Conservation (phyloP, 2,888 invertebrate genomes). For the Drosophila helvetica region DNA sequence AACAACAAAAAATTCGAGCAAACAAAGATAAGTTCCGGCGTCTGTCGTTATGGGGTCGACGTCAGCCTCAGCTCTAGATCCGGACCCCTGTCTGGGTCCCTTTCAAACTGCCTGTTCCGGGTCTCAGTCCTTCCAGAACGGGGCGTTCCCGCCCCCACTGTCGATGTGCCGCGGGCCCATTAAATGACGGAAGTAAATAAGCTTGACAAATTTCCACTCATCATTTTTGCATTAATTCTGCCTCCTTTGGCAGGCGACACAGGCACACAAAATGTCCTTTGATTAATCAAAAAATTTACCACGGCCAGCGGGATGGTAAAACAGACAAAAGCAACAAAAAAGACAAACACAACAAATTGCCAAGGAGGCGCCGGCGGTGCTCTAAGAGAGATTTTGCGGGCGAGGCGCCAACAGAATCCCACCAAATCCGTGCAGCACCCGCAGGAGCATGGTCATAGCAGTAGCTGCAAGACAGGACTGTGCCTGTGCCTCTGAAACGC, state of each 20-base stretch:
- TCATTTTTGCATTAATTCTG: slow-evolving; percentile 83
- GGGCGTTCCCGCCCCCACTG: slow-evolving; percentile 23
- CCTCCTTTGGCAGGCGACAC: slow-evolving; percentile 65
- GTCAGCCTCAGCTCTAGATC: slow-evolving; percentile 25
- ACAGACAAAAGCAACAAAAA: slow-evolving; percentile 35
- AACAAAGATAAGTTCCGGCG: slow-evolving; percentile 71
- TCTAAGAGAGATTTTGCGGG: slow-evolving; percentile 55
- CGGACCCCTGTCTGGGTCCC: neutral
- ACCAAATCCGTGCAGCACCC: slow-evolving; percentile 21
- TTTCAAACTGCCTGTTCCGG: neutral
- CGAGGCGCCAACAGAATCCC: slow-evolving; percentile 60
- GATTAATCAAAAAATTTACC: slow-evolving; percentile 79
- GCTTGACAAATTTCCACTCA: slow-evolving; percentile 83
- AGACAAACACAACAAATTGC: slow-evolving; percentile 77
- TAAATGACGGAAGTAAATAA: slow-evolving; percentile 81
- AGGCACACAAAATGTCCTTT: slow-evolving; percentile 71
- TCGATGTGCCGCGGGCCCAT: slow-evolving; percentile 72
- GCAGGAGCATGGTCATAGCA: neutral
- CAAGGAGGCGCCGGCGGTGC: slow-evolving; percentile 71
- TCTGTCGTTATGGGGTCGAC: slow-evolving; percentile 31
- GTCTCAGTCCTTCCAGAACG: slow-evolving; percentile 33
- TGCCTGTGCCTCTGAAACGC: neutral
- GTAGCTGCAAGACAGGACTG: slow-evolving; percentile 15
- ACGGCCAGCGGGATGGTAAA: slow-evolving; percentile 39
- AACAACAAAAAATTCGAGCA: slow-evolving; percentile 48